Conservation (phyloP, 2,888 invertebrate species). For the Gnatocerus cornutus region DNA sequence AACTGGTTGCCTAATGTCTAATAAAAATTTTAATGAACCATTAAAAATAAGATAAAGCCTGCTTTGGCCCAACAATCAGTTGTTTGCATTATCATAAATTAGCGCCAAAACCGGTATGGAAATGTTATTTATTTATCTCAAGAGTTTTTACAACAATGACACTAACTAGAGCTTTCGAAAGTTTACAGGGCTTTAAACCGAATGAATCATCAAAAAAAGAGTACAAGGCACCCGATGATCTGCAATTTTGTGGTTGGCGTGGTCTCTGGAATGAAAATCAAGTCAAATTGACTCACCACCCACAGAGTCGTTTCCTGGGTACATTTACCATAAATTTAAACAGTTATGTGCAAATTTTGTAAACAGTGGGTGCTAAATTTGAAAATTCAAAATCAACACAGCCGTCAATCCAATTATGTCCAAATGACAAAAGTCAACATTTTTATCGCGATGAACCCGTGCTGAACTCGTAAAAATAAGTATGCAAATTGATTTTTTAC, state of each 20-base stretch:
- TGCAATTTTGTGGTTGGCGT: slow-evolving; percentile 15
- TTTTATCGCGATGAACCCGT: slow-evolving; percentile 26
- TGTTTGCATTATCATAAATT: slow-evolving; percentile 36
- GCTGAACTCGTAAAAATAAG: slow-evolving; percentile 8
- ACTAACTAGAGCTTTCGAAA: background rate
- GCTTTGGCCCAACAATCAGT: slow-evolving; percentile 13
- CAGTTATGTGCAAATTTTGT: slow-evolving; percentile 29
- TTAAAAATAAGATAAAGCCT: slow-evolving; percentile 5
- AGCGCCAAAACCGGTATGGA: slow-evolving; percentile 28
- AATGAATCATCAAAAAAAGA: background rate
- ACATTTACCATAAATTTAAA: slow-evolving; percentile 15
- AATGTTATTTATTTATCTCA: slow-evolving; percentile 8
- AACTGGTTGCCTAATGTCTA: slow-evolving; percentile 15
- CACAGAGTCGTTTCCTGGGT: slow-evolving; percentile 16
- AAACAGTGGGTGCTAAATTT: background rate
- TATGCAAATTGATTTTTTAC: slow-evolving; percentile 14
- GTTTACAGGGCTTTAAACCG: no score
- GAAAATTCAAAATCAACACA: slow-evolving; percentile 14
- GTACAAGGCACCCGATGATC: slow-evolving; percentile 16
- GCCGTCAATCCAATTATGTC: slow-evolving; percentile 7
- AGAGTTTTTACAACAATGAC: slow-evolving; percentile 7
- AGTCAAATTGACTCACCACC: slow-evolving; percentile 9
- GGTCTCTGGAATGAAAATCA: background rate
- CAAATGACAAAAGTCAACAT: slow-evolving; percentile 8
- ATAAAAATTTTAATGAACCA: slow-evolving; percentile 6